Evolutionary conservation across 2,888 invertebrate species (phyloP).

Genomic region (Crematogaster levior): DNA sequence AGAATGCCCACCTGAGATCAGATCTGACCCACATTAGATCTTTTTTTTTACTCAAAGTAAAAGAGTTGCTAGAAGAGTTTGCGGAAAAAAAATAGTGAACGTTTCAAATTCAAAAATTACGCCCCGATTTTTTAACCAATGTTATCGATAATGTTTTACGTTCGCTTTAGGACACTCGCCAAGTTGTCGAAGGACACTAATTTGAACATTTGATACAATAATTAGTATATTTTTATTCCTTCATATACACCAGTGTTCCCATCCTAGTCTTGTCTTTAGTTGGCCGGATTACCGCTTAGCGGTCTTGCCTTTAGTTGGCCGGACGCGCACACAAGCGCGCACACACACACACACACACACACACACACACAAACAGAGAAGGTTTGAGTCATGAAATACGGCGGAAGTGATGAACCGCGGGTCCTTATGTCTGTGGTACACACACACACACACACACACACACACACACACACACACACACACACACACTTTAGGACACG

Average conservation of each 20-base stretch:
- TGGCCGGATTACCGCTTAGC: background rate
- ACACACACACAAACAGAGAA: no score
- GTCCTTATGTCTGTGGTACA: no score
- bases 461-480: no score
- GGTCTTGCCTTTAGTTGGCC: background rate
- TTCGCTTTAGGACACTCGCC: background rate
- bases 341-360: background rate
- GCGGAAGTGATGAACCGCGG: no score
- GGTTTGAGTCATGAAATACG: no score
- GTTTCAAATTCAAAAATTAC: background rate
- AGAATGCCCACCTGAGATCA: constrained; percentile 32
- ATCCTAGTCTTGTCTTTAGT: background rate
- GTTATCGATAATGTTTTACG: constrained; percentile 11
- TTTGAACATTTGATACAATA: background rate
- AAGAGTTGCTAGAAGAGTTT: no score
- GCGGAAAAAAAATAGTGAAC: background rate
- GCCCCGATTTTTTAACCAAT: background rate
- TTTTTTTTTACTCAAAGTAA: no score
- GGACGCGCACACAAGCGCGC: background rate
- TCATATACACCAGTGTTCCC: background rate
- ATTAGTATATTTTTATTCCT: background rate
- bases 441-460: no score
- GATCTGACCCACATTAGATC: background rate
- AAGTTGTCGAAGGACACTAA: background rate
- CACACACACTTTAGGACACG: no score